phyloP scores from a whole-genome alignment of 2,113 vertebrate species.

The Acanthochromis polyacanthus region DNA sequence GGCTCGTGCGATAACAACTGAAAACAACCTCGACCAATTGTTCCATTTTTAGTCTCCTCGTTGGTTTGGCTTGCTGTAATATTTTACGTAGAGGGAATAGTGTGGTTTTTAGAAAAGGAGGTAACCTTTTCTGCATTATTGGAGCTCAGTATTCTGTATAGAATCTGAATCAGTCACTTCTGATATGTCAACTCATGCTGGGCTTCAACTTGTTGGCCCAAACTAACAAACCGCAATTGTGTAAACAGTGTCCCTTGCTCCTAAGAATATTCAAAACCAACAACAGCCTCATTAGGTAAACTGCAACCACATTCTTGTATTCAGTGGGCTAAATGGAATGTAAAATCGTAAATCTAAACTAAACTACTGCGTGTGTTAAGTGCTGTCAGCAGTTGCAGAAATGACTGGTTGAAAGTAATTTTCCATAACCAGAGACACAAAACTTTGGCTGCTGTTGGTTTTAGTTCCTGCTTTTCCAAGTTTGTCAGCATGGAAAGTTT shows the following conservation, averaged over 20 bases:
- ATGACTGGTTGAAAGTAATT: conserved; percentile 11
- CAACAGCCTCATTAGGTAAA: conserved; percentile 29
- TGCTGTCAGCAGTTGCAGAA: conserved; percentile 15
- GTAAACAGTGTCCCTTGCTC: conserved; percentile 2
- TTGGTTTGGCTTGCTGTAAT: not conserved
- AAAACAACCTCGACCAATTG: conserved; percentile 12
- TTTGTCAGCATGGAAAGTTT: conserved; percentile 35
- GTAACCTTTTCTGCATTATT: conserved; percentile 1
- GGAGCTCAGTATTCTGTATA: not conserved
- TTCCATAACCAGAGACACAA: conserved; percentile 22
- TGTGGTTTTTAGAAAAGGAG: conserved; percentile 14
- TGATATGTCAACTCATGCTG: not conserved
- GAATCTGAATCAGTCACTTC: not conserved
- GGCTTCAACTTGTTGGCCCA: conserved; percentile 19
- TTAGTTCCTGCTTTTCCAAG: conserved; percentile 19
- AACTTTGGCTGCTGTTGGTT: conserved; percentile 18
- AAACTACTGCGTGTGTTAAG: not conserved
- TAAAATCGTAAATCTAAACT: conserved; percentile 22
- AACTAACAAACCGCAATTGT: conserved; percentile 3
- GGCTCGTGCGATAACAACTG: conserved; percentile 43
- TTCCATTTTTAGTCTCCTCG: not conserved
- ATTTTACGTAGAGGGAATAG: conserved; percentile 4
- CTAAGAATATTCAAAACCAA: conserved; percentile 6
- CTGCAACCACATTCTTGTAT: conserved; percentile 2
- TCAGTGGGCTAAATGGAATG: not conserved